phyloP scores from a whole-genome alignment of 2,113 vertebrate genomes.

The Corvus moneduloides region DNA sequence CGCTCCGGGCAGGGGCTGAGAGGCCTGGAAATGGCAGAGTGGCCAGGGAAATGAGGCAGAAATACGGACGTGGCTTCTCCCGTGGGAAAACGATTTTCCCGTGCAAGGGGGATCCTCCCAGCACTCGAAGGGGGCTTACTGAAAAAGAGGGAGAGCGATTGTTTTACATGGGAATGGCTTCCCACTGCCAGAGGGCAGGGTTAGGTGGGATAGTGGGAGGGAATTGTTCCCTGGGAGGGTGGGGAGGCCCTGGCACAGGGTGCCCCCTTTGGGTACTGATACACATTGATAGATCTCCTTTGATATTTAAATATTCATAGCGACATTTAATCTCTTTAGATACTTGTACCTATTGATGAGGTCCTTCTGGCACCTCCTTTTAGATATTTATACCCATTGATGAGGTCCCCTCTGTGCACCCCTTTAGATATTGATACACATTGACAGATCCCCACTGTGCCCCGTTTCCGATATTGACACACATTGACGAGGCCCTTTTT shows the following conservation, averaged over 20 bases:
- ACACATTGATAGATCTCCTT: neutral
- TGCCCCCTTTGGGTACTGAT: neutral
- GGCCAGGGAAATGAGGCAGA: neutral
- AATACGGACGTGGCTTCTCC: rapidly evolving
- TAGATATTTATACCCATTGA: too few species aligned
- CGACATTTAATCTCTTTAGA: neutral
- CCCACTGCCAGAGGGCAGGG: neutral
- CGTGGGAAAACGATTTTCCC: rapidly evolving
- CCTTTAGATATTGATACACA: neutral
- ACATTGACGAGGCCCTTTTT: neutral
- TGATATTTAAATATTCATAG: neutral
- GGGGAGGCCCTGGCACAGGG: neutral
- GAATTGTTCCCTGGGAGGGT: neutral
- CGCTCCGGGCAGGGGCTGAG: neutral
- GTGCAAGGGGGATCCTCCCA: neutral
- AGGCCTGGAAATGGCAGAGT: rapidly evolving
- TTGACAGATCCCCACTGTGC: too few species aligned
- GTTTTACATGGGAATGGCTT: neutral
- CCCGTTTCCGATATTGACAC: neutral
- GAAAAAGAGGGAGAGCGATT: neutral
- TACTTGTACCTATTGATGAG: neutral
- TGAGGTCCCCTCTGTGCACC: neutral
- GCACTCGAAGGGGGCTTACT: neutral
- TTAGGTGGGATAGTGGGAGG: neutral
- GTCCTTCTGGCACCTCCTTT: too few species aligned